These are phyloP conservation scores for Xanthostigma xanthostigma DNA, from an alignment of 2,888 invertebrate species.

Conservation along the genomic window DNA sequence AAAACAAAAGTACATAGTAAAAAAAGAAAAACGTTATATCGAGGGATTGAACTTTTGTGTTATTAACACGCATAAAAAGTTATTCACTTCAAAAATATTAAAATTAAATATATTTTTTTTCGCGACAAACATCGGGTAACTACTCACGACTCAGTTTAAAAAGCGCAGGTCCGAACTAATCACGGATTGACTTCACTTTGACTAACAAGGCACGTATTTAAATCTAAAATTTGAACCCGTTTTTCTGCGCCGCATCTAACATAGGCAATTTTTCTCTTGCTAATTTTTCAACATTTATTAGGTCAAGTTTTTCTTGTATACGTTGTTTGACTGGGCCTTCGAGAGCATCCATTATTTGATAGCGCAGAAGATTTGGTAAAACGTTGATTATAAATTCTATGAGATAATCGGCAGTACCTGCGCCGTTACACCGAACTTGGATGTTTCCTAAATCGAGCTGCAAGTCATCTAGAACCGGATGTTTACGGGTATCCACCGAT, in stretches of 20 bases:
- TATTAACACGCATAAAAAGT: no score
- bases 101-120: no score
- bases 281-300: constrained; percentile 56
- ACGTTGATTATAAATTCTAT: constrained; percentile 70
- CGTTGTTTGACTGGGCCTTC: constrained; percentile 62
- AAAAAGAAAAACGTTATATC: no score
- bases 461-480: constrained; percentile 53
- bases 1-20: no score
- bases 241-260: constrained; percentile 41
- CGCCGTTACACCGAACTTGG: constrained; percentile 68
- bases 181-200: no score
- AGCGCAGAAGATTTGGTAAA: constrained; percentile 68
- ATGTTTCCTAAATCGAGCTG: constrained; percentile 73
- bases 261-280: constrained; percentile 55
- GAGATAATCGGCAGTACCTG: constrained; percentile 73
- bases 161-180: no score
- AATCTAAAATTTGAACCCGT: constrained; percentile 22
- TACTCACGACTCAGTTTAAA: no score
- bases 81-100: no score
- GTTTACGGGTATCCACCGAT: constrained; percentile 59
- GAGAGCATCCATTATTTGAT: constrained; percentile 75
- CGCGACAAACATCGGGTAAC: no score
- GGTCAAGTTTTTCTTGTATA: constrained; percentile 57
- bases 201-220: no score
- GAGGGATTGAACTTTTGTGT: no score